Evolutionary conservation across 2,888 invertebrate species (phyloP).

Genomic region (Notodonta dromedarius): DNA sequence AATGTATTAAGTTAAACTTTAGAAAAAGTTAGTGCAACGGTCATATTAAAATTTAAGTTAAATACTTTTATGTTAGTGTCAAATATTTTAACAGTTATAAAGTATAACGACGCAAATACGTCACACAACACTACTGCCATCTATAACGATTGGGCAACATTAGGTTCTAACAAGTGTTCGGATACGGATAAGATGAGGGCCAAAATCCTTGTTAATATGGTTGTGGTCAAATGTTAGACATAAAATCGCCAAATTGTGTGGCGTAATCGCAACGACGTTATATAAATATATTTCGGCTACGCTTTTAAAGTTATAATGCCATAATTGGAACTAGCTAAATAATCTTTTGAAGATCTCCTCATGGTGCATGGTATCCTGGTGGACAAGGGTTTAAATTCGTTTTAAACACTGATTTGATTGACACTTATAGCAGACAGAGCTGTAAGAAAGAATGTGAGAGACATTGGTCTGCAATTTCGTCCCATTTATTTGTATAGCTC

Average conservation of each 20-base stretch:
- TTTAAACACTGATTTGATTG: background rate
- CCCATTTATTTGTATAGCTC: background rate
- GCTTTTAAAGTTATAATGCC: background rate
- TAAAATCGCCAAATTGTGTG: too few species aligned
- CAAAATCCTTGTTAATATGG: too few species aligned
- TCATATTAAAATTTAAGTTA: background rate
- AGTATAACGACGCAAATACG: too few species aligned
- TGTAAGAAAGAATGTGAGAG: background rate
- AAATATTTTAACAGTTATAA: background rate
- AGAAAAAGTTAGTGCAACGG: background rate
- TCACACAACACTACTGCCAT: background rate
- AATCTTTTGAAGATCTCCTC: background rate
- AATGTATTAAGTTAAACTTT: conserved; percentile 26
- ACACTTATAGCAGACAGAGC: background rate
- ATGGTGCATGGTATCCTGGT: background rate
- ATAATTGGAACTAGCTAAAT: background rate
- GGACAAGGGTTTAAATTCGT: background rate
- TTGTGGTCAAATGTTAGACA: too few species aligned
- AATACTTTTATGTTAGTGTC: background rate
- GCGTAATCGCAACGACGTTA: background rate
- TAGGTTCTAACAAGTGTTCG: too few species aligned
- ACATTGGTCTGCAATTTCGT: background rate
- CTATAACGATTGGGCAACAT: background rate
- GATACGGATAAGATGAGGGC: too few species aligned
- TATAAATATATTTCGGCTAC: background rate